These are phyloP conservation scores for Alces alces DNA, from an alignment of 2,113 vertebrate genomes.

Conservation along the genomic window DNA sequence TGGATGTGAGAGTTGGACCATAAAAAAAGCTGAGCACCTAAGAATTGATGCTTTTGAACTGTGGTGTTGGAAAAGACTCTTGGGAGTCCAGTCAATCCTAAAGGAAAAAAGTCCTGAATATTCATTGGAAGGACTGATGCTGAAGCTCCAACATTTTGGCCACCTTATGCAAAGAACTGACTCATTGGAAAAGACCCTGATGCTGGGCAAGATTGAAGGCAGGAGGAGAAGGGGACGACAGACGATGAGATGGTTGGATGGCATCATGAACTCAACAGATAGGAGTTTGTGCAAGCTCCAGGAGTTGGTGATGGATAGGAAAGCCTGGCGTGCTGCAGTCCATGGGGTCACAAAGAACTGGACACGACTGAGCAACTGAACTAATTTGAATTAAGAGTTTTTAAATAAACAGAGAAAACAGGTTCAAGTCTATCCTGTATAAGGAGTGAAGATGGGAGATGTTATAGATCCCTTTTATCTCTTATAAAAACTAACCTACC, in stretches of 20 bases:
- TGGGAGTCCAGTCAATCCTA: background rate
- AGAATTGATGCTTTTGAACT: background rate
- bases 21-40: background rate
- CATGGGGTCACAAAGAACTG: background rate
- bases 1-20: background rate
- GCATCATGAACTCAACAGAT: background rate
- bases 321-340: background rate
- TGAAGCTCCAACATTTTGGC: background rate
- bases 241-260: background rate
- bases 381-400: background rate
- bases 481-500: background rate
- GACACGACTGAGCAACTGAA: background rate
- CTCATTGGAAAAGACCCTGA: background rate
- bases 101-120: background rate
- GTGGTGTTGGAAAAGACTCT: background rate
- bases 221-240: background rate
- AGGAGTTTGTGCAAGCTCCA: background rate
- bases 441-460: background rate
- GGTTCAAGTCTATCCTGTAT: background rate
- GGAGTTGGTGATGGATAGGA: background rate
- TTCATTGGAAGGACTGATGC: background rate
- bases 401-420: slow-evolving; percentile 33
- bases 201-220: background rate
- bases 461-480: background rate
- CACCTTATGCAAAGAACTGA: background rate